Conservation (phyloP, 2,797 vertebrate genomes). For the Pristis pectinata region DNA sequence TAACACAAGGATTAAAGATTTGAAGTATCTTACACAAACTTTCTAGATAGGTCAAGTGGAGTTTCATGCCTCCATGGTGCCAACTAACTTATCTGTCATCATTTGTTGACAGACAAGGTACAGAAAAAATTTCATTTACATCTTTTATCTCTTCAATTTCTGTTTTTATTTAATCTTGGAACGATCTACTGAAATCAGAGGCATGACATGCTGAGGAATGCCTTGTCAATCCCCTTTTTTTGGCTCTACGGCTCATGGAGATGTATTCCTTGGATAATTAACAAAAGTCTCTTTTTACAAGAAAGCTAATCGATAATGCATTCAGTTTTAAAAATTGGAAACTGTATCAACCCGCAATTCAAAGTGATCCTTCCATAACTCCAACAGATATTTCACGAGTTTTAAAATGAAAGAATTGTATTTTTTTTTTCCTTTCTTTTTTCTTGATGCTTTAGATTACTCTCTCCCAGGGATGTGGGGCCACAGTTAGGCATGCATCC, state of each 20-base stretch:
- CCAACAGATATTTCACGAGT: background rate
- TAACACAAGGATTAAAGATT: background rate
- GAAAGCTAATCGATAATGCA: background rate
- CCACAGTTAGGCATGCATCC: background rate
- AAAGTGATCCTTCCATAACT: background rate
- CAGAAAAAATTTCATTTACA: conserved; percentile 46
- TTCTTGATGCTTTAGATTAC: background rate
- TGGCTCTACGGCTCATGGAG: background rate
- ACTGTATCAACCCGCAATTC: background rate
- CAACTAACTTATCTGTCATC: conserved; percentile 50
- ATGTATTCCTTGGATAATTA: background rate
- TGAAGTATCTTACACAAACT: conserved; percentile 42
- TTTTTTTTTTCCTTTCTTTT: background rate
- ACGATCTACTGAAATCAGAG: conserved; percentile 48
- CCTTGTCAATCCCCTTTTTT: conserved; percentile 36
- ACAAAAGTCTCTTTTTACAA: background rate
- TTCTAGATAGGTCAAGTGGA: conserved; percentile 46
- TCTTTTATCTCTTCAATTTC: conserved; percentile 53
- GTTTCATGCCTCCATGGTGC: conserved; percentile 44
- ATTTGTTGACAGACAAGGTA: conserved; percentile 51
- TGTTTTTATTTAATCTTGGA: conserved; percentile 47
- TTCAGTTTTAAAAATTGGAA: background rate
- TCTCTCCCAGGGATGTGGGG: background rate
- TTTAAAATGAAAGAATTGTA: background rate
- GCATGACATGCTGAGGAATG: conserved; percentile 49